Conservation (phyloP, 2,797 vertebrate species). For the Gila robusta region DNA sequence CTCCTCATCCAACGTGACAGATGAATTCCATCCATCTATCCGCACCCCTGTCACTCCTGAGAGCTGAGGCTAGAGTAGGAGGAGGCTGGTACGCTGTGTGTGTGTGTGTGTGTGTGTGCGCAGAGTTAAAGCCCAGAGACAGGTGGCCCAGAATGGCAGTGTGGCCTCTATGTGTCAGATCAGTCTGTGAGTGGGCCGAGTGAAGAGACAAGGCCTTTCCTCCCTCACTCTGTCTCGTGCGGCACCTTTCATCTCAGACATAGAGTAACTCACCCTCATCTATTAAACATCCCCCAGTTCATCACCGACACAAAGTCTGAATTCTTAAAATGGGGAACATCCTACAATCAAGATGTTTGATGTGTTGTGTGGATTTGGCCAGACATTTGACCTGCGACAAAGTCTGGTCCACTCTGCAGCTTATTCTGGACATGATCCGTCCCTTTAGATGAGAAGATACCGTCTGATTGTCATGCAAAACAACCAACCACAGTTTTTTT, state of each 20-base stretch:
- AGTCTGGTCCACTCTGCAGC: background rate
- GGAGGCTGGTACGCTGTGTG: background rate
- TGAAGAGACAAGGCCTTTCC: slow-evolving; percentile 46
- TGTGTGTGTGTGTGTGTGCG: slow-evolving; percentile 2
- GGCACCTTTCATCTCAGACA: slow-evolving; percentile 1
- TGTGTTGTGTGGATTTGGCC: background rate
- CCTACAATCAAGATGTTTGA: background rate
- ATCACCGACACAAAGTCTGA: slow-evolving; percentile 17
- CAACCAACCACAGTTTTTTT: background rate
- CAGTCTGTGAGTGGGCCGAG: slow-evolving; percentile 46
- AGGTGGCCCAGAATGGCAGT: slow-evolving; percentile 36
- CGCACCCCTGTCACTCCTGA: slow-evolving; percentile 8
- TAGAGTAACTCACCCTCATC: slow-evolving; percentile 22
- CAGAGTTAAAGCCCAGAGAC: slow-evolving; percentile 21
- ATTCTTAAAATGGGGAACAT: slow-evolving; percentile 16
- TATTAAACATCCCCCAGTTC: slow-evolving; percentile 59
- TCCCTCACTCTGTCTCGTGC: slow-evolving; percentile 18
- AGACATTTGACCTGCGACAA: background rate
- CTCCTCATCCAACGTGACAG: slow-evolving; percentile 32
- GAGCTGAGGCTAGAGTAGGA: background rate
- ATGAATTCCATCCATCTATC: slow-evolving; percentile 39
- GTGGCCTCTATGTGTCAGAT: slow-evolving; percentile 53
- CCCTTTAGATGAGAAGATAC: background rate
- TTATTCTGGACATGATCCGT: background rate
- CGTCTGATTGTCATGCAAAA: background rate